Percentiles rank a stretch among this genome's conserved stretches.
Conservation (phyloP, 2,797 vertebrate genomes). For the Eulemur albifrons region DNA sequence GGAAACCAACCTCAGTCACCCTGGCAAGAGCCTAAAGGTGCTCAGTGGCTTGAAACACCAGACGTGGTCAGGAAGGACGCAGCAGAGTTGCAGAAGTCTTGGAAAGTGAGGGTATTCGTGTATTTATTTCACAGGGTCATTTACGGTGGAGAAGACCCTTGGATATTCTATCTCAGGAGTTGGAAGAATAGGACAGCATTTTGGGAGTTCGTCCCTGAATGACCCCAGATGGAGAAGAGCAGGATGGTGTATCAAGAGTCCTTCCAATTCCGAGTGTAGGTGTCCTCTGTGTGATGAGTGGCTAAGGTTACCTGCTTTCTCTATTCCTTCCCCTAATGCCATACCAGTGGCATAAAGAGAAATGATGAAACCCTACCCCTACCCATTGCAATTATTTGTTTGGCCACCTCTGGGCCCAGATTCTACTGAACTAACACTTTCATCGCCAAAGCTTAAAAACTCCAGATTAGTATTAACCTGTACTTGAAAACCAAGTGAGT, state of each 20-base stretch:
- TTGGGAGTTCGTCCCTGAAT: background rate
- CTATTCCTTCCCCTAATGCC: background rate
- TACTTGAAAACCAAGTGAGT: slow-evolving; percentile 75
- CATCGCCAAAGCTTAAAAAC: slow-evolving; percentile 66
- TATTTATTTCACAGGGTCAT: background rate
- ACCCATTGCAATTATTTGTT: background rate
- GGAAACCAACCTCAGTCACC: background rate
- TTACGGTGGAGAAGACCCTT: background rate
- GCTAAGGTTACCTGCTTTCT: background rate
- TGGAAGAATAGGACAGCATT: background rate
- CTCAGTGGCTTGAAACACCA: background rate
- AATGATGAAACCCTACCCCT: background rate
- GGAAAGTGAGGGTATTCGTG: background rate
- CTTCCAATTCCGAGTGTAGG: background rate
- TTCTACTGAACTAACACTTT: background rate
- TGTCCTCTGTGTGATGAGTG: background rate
- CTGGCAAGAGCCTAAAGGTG: background rate
- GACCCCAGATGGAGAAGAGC: background rate
- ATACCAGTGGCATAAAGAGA: background rate
- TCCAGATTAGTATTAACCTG: slow-evolving; percentile 78
- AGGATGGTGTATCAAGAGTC: rapidly evolving
- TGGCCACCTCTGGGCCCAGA: slow-evolving; percentile 64
- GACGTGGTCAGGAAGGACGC: background rate
- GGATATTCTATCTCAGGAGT: background rate
- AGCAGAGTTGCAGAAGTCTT: background rate